Base-by-base conservation (phyloP, 2,113 vertebrate genomes). In the Grus americana region DNA sequence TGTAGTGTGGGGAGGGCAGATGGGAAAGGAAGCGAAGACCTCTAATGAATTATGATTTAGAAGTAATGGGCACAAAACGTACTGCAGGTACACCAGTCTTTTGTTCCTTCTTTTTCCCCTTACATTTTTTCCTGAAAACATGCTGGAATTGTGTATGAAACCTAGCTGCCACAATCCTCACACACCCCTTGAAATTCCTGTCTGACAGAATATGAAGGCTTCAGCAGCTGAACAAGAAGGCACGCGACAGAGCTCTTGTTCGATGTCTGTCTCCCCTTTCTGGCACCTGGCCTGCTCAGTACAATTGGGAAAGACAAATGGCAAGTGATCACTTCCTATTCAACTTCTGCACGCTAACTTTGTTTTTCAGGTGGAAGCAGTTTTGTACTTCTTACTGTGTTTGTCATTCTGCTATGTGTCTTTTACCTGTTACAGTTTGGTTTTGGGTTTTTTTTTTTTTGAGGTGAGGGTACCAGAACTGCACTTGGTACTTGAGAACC, bases 151-250 rank as follows among this genome's bases (percentile, higher is more conserved):
- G 6, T 13, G 57, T 30, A 40, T 58, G 84, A 61, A 87, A 36
- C 30, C 34, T 29, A 20, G 61, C 86, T 89, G 91, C 87, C 34
- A 11, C 36, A 26, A 11, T 6, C 61, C 87, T 89, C 52, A 14
- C 73, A 5, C 61, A 63, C 70, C 80, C 84, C 86, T 89, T 19
- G 38, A 67, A 84, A 34, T n/a, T 47, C 71, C 11, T 63, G 29
- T 66, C 58, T 90, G 93, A 46, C 90, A 88, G 84, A 61, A 49
- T n/a, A 13, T 11, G 67, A 93, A 96, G 92, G 87, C 85, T 94
- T 47, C 62, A 75, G 81, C 67, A 93, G 84, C 74, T 46, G 90
- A 82, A 93, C 87, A 88, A 61, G 82, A 88, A 90, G 63, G 79
- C 88, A 34, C 4, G 2, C 3, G 32, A 30, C 94, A 78, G 67